phyloP scores from a whole-genome alignment of 2,797 vertebrate genomes.

The Pangasius larnaudii region DNA sequence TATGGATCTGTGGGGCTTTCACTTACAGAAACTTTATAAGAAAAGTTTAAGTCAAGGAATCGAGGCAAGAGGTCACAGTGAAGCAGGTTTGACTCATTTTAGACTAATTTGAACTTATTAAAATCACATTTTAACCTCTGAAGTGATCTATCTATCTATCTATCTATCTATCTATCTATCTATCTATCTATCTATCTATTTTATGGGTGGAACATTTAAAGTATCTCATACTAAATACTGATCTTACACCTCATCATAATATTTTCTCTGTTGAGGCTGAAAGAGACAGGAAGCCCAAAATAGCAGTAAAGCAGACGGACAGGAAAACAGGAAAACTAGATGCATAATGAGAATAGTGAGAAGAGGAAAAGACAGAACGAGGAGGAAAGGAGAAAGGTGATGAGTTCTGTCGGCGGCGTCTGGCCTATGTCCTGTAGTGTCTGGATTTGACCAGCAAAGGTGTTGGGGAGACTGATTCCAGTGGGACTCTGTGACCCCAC shows the following conservation, averaged over 20 bases:
- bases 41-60: too few species aligned
- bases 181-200: background rate
- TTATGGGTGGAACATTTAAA: background rate
- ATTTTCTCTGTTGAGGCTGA: constrained; percentile 3
- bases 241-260: background rate
- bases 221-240: background rate
- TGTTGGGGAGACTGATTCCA: constrained; percentile 50
- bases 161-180: background rate
- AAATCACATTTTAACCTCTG: background rate
- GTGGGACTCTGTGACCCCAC: constrained; percentile 53
- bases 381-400: constrained; percentile 13
- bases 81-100: background rate
- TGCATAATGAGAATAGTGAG: constrained; percentile 20
- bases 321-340: constrained; percentile 26
- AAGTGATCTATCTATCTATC: background rate
- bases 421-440: constrained; percentile 48
- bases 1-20: background rate
- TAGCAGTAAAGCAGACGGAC: constrained; percentile 17
- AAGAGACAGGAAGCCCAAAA: background rate
- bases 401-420: constrained; percentile 32
- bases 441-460: constrained; percentile 41
- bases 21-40: background rate
- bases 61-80: too few species aligned
- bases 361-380: constrained; percentile 12
- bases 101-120: background rate